Evolutionary conservation across 2,797 vertebrate species (phyloP), one percentile per base, ranked within the genome.

Genomic region (Epinephelus malabaricus): DNA sequence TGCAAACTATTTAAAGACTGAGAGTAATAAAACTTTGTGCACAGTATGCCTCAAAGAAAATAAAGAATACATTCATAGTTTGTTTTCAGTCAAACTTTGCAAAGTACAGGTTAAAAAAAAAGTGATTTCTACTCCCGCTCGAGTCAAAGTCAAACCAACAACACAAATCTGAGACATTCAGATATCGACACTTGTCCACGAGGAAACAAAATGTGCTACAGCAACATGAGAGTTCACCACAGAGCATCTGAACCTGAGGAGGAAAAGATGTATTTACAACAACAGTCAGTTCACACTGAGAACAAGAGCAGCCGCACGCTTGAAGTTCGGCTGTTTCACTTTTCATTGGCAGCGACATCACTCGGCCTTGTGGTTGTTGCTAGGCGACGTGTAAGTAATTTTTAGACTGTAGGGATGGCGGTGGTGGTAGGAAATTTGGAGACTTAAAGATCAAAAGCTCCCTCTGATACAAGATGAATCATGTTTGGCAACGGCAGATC

Each of bases 291-390:
- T 65, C 54, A 40, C 50, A 63, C 38, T 51, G 58, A 79, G 49
- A 59, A n/a, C 60, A 38, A 11, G 11, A 58, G 11, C 72, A 56
- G 17, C 27, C n/a, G 15, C 30, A 51, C 21, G 30, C 43, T 51
- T 47, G 0, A 17, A 45, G 38, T 62, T 69, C 15, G 40, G 23
- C 59, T 49, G 45, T 15, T 63, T 38, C 25, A 53, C 58, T 73
- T 73, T 17, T 27, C 59, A 6, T 34, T 62, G 72, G 79, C 83
- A 61, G 67, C 51, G 25, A 30, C 34, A 34, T 34, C 34, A 34
- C 68, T 64, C 34, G 12, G 76, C 73, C 79, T 63, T 0, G n/a
- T 4, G 62, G 68, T 65, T 78, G 83, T 85, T 83, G 67, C 83
- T 78, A 69, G 38, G 86, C 72, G 71, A 86, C 80, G 1, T 11